phyloP scores from a whole-genome alignment of 1,140 invertebrate genomes.

The Neelides sp. region DNA sequence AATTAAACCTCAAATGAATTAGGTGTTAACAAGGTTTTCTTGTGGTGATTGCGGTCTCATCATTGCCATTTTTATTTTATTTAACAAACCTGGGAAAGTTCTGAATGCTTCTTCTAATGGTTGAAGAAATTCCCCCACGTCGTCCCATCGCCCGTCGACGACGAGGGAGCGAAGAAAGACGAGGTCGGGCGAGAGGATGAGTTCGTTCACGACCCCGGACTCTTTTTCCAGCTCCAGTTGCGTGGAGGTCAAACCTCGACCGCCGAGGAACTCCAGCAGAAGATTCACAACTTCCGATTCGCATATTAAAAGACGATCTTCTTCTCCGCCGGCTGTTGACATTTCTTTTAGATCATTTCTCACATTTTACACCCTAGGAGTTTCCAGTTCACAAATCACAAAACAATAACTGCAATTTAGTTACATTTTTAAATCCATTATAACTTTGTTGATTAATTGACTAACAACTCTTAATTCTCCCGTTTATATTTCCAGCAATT shows the following conservation, averaged over 20 bases:
- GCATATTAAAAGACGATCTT: slow-evolving; percentile 20
- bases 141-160: slow-evolving; percentile 95
- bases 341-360: not conserved
- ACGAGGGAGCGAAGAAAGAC: slow-evolving; percentile 86
- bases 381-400: too few species aligned
- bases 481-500: not conserved
- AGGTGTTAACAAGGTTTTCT: too few species aligned
- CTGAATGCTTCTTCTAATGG: slow-evolving; percentile 60
- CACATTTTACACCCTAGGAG: too few species aligned
- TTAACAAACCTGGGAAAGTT: slow-evolving; percentile 29
- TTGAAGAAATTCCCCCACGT: slow-evolving; percentile 89
- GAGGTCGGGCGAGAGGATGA: slow-evolving; percentile 73
- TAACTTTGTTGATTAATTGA: not conserved
- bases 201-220: slow-evolving; percentile 86
- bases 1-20: too few species aligned
- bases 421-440: not conserved
- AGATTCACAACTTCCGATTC: slow-evolving; percentile 28
- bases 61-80: too few species aligned
- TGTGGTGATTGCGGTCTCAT: too few species aligned
- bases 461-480: not conserved
- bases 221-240: slow-evolving; percentile 87
- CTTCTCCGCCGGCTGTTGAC: not conserved
- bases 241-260: slow-evolving; percentile 16
- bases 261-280: slow-evolving; percentile 22
- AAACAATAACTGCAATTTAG: too few species aligned